Evolutionary conservation across 2,888 invertebrate species (phyloP), one percentile per base, ranked within the genome.

Genomic region (Cephus nigrinus): DNA sequence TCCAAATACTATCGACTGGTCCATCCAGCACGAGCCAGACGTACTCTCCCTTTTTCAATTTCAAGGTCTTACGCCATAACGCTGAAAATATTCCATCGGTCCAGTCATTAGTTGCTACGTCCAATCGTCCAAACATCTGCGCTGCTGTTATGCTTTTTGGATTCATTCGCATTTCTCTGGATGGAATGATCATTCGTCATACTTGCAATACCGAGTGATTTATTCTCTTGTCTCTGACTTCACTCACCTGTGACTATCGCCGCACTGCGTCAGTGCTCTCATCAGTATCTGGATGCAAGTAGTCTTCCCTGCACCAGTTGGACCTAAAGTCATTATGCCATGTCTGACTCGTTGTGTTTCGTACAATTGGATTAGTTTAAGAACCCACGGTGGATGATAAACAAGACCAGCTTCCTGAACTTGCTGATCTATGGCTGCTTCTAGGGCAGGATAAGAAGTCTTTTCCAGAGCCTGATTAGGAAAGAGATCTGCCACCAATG

Each of bases 51-150:
- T 96, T 95, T 92, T 97, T 98, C 1, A 96, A 92, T 92, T 97
- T 97, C 1, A 98, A 93, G 0, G 98, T 98, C 92, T 98, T 98
- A 69, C 98, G 94, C 99, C 98, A 99, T 0, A 99, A 92, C 0
- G 98, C 98, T 0, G 98, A 98, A 92, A 99, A 99, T 87, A 99
- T 98, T 11, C 99, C 99, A 91, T 99, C 98, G 0, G 98, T 99
- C 99, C 99, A 99, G 89, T 99, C 99, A 89, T 99, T 99, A 1
- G 98, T 99, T 3, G 98, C 98, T 0, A 99, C 98, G 89, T 99
- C 98, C 33, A 98, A 92, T 36, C 98, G 94, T 0, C 99, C 99
- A 90, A 99, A 99, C 99, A 99, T 99, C 93, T 99, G 98, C 0
- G 98, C 95, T 0, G 98, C 97, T 23, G 98, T 98, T 87, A 99